Conservation (phyloP, 2,113 vertebrate genomes). For the Phasianus colchicus region DNA sequence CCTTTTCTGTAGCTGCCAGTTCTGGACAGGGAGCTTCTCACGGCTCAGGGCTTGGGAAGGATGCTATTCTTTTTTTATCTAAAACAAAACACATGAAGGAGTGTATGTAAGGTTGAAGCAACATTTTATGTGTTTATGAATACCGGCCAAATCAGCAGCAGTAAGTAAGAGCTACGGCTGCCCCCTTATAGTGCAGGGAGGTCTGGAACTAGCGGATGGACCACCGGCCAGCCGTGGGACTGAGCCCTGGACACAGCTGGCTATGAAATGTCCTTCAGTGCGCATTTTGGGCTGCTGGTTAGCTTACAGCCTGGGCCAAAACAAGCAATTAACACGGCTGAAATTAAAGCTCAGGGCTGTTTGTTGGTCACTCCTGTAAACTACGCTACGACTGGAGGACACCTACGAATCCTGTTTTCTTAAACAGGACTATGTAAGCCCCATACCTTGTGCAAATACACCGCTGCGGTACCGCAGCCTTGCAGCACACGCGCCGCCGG, state of each 20-base stretch:
- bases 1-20: neutral
- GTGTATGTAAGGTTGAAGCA: neutral
- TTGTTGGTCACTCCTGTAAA: neutral
- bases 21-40: neutral
- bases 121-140: neutral
- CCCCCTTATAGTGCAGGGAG: neutral
- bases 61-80: neutral
- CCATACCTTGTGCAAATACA: neutral
- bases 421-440: neutral
- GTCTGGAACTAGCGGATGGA: neutral
- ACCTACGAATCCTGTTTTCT: neutral
- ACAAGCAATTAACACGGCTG: neutral
- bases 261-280: neutral
- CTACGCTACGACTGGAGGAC: rapidly evolving
- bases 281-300: neutral
- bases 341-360: neutral
- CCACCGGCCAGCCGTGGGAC: neutral
- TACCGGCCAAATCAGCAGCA: neutral
- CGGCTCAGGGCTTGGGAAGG: neutral
- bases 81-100: neutral
- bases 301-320: neutral
- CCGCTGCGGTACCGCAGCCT: neutral
- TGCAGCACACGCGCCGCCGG: neutral
- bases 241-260: neutral
- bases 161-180: neutral